Conservation (phyloP, 2,888 invertebrate species). For the Brachycybe producta region DNA sequence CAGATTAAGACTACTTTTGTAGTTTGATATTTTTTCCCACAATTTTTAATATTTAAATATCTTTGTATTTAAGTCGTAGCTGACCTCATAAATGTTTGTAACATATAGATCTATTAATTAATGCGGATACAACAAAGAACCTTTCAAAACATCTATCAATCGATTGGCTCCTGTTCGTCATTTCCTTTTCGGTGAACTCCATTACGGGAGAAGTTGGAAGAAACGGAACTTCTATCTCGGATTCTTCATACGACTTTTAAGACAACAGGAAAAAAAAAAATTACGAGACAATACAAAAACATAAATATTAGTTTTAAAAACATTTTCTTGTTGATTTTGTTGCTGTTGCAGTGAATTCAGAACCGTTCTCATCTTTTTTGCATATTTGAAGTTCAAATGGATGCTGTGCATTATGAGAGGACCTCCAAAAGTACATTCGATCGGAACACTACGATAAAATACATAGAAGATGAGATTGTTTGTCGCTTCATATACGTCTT, state of each 20-base stretch:
- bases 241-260: constrained; percentile 5
- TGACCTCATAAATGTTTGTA: too few species aligned
- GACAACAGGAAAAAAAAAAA: not conserved
- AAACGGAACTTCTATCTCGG: not conserved
- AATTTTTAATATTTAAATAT: too few species aligned
- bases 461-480: too few species aligned
- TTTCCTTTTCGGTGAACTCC: not conserved
- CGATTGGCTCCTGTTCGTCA: not conserved
- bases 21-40: too few species aligned
- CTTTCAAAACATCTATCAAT: constrained; percentile 6
- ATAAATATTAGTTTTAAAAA: not conserved
- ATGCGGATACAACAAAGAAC: not conserved
- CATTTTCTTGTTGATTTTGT: not conserved
- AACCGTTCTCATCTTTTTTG: constrained; percentile 10
- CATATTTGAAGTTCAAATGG: constrained; percentile 11
- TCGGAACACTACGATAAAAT: constrained; percentile 25
- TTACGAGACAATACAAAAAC: not conserved
- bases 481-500: too few species aligned
- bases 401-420: constrained; percentile 7
- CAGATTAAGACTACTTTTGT: too few species aligned
- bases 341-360: constrained; percentile 8
- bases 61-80: too few species aligned
- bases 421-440: constrained; percentile 12
- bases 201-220: constrained; percentile 4
- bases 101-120: not conserved